A percentile compares a stretch with the other conserved stretches of the same genome.
These are phyloP conservation scores for Junonia oenone DNA, from an alignment of 2,888 invertebrate genomes.

Conservation along the genomic window DNA sequence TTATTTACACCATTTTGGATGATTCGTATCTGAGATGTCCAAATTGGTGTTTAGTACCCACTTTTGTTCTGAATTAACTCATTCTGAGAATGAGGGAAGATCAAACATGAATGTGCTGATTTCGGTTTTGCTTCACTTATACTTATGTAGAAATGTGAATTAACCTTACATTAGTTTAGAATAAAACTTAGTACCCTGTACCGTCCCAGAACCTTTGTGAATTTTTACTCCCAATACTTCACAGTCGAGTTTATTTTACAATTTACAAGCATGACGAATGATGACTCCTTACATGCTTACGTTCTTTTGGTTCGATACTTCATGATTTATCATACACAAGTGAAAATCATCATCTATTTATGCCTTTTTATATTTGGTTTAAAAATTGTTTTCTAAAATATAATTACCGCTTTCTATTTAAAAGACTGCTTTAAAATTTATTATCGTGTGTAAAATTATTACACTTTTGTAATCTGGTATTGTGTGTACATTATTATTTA, in stretches of 20 bases:
- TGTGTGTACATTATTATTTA: background rate
- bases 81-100: conserved; percentile 42
- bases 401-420: background rate
- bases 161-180: conserved; percentile 45
- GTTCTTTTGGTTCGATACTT: conserved; percentile 4
- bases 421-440: background rate
- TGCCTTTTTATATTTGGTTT: background rate
- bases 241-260: conserved; percentile 38
- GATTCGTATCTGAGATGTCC: background rate
- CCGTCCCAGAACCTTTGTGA: conserved; percentile 47
- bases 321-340: conserved; percentile 10
- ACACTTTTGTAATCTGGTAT: background rate
- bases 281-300: conserved; percentile 43
- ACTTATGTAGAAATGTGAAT: conserved; percentile 50
- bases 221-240: conserved; percentile 43
- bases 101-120: conserved; percentile 27
- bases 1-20: conserved; percentile 40
- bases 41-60: conserved; percentile 16
- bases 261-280: conserved; percentile 55
- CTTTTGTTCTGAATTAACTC: conserved; percentile 15
- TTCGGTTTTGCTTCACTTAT: conserved; percentile 41
- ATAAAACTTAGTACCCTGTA: conserved; percentile 45
- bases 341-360: background rate
- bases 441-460: background rate
- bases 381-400: background rate